Percentiles rank a stretch among this genome's conserved stretches.
phyloP scores from a whole-genome alignment of 2,113 vertebrate species.

The Xenus cinereus region DNA sequence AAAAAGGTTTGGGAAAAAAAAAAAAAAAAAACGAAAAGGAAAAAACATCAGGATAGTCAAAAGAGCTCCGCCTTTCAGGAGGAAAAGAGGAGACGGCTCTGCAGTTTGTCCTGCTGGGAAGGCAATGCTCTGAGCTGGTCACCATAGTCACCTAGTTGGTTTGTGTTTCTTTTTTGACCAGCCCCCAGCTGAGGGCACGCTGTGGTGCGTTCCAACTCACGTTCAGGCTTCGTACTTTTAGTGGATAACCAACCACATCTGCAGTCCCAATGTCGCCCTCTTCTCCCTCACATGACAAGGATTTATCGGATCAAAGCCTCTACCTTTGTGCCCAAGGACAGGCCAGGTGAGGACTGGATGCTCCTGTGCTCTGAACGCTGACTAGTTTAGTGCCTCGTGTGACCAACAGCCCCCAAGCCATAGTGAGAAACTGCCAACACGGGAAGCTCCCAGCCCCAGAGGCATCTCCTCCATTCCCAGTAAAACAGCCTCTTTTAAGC shows the following conservation, averaged over 20 bases:
- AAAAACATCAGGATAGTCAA: background rate
- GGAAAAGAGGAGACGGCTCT: background rate
- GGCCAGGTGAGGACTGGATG: background rate
- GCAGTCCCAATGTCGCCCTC: background rate
- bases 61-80: background rate
- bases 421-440: background rate
- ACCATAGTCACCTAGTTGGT: background rate
- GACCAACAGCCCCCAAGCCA: background rate
- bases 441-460: background rate
- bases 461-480: background rate
- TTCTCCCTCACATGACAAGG: background rate
- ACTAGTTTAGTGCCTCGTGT: background rate
- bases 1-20: background rate
- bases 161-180: background rate
- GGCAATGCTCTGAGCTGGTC: background rate
- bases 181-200: background rate
- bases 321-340: background rate
- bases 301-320: background rate
- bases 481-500: background rate
- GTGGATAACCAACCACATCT: background rate
- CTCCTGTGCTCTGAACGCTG: background rate
- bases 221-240: background rate
- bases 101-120: background rate
- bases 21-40: background rate
- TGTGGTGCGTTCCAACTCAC: accelerated